phyloP scores from a whole-genome alignment of 2,113 vertebrate species.

The Bothrops jararaca region DNA sequence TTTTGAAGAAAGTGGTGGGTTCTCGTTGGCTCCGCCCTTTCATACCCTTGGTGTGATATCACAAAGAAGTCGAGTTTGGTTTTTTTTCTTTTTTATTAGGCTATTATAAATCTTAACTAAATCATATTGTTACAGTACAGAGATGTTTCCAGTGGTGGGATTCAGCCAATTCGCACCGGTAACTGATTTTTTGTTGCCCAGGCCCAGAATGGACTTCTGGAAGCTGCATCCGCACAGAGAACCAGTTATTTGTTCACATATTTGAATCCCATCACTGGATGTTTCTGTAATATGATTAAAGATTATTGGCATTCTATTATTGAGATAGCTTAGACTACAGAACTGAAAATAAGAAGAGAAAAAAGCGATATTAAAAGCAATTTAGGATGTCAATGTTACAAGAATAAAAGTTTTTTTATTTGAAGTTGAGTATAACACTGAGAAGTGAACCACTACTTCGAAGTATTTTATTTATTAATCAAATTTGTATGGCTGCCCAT shows the following conservation, averaged over 20 bases:
- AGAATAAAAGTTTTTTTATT: neutral
- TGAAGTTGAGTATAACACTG: neutral
- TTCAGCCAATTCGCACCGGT: too few relatives aligned
- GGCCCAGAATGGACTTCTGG: too few relatives aligned
- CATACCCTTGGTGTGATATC: neutral
- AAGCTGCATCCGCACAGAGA: too few relatives aligned
- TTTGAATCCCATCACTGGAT: too few relatives aligned
- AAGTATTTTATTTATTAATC: neutral
- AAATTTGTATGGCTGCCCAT: too few relatives aligned
- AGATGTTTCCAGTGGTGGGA: neutral
- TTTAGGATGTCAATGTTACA: neutral
- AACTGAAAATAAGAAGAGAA: neutral
- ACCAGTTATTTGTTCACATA: too few relatives aligned
- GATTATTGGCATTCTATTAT: neutral
- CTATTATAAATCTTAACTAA: neutral
- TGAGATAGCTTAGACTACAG: neutral
- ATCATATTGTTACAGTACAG: neutral
- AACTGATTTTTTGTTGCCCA: too few relatives aligned
- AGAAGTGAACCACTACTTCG: neutral
- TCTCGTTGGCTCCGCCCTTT: neutral
- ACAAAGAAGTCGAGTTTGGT: neutral
- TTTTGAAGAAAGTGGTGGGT: neutral
- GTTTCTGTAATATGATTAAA: neutral
- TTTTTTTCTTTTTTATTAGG: neutral
- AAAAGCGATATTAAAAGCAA: neutral